Evolutionary conservation across 2,888 invertebrate genomes (phyloP).

Genomic region (Dolomedes plantarius): DNA sequence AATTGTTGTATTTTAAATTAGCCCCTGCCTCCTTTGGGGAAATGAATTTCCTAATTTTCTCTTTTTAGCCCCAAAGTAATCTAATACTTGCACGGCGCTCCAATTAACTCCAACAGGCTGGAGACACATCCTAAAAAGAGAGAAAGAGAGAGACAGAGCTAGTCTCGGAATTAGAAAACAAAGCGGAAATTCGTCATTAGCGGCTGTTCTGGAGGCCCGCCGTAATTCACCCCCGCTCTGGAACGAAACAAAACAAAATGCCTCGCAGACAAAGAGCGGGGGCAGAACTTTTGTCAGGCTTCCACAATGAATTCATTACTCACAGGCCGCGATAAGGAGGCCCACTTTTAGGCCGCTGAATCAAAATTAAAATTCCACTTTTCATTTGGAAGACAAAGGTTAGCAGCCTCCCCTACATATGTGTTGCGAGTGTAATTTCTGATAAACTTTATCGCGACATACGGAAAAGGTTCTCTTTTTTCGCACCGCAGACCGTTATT

Average conservation of each 20-base stretch:
- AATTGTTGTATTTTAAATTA: conserved; percentile 5
- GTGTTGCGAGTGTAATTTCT: conserved; percentile 9
- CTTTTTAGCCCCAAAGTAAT: not conserved
- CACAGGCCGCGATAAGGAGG: conserved; percentile 54
- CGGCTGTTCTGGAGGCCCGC: conserved; percentile 27
- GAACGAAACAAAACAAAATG: conserved; percentile 51
- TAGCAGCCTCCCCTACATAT: conserved; percentile 13
- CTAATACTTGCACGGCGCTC: not conserved
- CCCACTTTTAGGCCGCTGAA: conserved; percentile 62
- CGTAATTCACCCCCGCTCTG: conserved; percentile 12
- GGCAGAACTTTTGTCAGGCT: conserved; percentile 67
- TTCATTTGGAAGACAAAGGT: conserved; percentile 69
- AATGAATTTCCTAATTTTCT: not conserved
- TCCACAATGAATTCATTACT: conserved; percentile 67
- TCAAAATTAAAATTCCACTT: conserved; percentile 71
- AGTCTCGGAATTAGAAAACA: conserved; percentile 52
- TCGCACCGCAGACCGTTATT: conserved; percentile 7
- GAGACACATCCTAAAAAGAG: conserved; percentile 15
- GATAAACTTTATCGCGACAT: conserved; percentile 68
- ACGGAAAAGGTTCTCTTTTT: conserved; percentile 44
- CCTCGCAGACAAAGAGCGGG: conserved; percentile 36
- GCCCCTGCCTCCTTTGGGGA: not conserved
- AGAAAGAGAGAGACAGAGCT: not conserved
- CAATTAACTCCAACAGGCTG: conserved; percentile 14
- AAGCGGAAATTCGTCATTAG: conserved; percentile 61